Percentiles rank a stretch among this genome's conserved stretches.
These are phyloP conservation scores for Tokudaia tokunoshimensis DNA, from an alignment of 2,797 vertebrate genomes.

Conservation along the genomic window DNA sequence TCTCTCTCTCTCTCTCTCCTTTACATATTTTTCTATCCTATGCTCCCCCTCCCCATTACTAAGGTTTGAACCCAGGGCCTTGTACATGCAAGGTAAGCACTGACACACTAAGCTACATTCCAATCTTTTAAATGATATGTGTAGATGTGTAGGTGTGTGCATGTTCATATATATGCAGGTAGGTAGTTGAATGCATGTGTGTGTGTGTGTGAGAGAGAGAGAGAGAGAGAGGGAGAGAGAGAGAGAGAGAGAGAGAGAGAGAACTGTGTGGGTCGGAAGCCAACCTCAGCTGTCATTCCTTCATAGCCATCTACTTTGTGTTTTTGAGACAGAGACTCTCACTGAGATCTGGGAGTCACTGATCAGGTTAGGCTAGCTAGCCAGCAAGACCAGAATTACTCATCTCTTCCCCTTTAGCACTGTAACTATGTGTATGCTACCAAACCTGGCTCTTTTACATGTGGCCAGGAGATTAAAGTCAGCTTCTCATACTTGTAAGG, in stretches of 20 bases:
- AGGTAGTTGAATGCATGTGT: not conserved
- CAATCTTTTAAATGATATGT: not conserved
- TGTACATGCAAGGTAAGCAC: not conserved
- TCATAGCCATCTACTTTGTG: not conserved
- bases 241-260: no score
- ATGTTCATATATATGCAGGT: not conserved
- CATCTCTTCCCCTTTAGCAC: not conserved
- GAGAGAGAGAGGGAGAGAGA: no score
- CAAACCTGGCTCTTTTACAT: not conserved
- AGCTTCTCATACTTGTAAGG: not conserved
- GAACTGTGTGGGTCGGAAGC: not conserved
- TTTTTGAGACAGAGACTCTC: not conserved
- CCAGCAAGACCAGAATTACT: not conserved
- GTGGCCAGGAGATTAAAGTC: not conserved
- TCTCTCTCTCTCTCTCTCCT: not conserved
- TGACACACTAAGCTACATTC: not conserved
- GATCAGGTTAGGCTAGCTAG: no score
- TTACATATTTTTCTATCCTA: not conserved
- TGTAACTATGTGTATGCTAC: not conserved
- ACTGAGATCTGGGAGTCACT: not conserved
- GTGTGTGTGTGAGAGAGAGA: not conserved
- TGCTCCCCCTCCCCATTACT: not conserved
- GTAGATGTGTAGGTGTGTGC: no score
- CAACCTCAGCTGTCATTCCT: not conserved
- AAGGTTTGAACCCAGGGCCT: not conserved